A percentile compares a stretch with the other conserved stretches of the same genome.
Evolutionary conservation across 2,113 vertebrate genomes (phyloP).

Genomic region (Rissa tridactyla): DNA sequence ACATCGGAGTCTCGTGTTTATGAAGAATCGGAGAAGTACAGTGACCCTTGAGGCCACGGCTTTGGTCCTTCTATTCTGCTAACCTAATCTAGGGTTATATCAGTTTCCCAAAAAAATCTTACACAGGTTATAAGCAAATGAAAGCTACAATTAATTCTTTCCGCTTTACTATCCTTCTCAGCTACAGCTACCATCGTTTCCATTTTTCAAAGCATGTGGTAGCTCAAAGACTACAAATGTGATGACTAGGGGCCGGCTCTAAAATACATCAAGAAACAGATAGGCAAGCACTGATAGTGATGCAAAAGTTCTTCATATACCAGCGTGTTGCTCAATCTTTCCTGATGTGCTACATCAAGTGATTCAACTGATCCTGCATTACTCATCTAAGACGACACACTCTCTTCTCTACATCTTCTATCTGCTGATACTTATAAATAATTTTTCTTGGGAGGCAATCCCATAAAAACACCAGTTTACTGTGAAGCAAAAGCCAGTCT

Average conservation of each 20-base stretch:
- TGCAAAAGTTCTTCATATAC: background rate
- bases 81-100: background rate
- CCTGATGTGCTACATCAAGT: background rate
- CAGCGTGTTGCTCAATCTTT: background rate
- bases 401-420: background rate
- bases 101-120: background rate
- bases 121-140: background rate
- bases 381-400: background rate
- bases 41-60: background rate
- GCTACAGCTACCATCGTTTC: background rate
- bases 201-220: background rate
- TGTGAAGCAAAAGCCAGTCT: background rate
- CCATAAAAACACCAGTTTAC: background rate
- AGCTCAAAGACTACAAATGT: background rate
- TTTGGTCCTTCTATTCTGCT: background rate
- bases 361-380: background rate
- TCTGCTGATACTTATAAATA: background rate
- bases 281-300: background rate
- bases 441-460: background rate
- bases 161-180: background rate
- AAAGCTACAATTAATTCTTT: background rate
- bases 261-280: background rate
- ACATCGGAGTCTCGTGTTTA: background rate
- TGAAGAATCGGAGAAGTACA: background rate
- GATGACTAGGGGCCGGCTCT: background rate